A percentile compares a stretch with the other conserved stretches of the same genome.
phyloP scores from a whole-genome alignment of 2,797 vertebrate species.

The Cyclura pinguis region DNA sequence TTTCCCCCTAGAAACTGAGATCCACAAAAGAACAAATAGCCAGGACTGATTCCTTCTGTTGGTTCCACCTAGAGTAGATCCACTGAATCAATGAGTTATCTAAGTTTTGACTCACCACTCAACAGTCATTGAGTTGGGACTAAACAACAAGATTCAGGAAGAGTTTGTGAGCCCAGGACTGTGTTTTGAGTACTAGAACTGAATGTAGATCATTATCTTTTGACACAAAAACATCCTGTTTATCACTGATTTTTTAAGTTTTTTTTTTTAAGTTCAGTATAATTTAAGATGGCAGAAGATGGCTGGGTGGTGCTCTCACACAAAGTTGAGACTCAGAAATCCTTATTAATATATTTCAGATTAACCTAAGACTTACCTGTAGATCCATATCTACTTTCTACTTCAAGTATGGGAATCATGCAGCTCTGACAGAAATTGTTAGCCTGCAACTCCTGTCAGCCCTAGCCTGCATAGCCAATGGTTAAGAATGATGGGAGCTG shows the following conservation, averaged over 20 bases:
- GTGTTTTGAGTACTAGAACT: neutral
- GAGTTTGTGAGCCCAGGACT: neutral
- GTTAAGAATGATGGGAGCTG: too few species aligned
- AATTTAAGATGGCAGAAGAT: neutral
- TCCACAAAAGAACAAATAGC: neutral
- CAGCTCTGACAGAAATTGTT: neutral
- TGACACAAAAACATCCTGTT: neutral
- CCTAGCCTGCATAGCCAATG: too few species aligned
- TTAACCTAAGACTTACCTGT: neutral
- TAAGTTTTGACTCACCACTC: too few species aligned
- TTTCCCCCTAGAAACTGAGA: neutral
- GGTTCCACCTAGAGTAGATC: too few species aligned
- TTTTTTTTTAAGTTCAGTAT: too few species aligned
- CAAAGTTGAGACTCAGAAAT: neutral
- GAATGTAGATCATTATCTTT: neutral
- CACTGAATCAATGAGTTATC: too few species aligned
- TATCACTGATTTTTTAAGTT: too few species aligned
- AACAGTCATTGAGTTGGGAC: too few species aligned
- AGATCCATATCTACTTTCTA: neutral
- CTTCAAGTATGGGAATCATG: neutral
- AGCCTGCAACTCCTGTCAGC: too few species aligned
- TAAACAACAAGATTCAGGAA: neutral
- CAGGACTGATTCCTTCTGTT: too few species aligned
- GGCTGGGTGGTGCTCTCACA: too few species aligned
- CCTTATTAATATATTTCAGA: neutral